Base-by-base conservation (phyloP, 1,140 invertebrate species). In the Drosophila pachea region DNA sequence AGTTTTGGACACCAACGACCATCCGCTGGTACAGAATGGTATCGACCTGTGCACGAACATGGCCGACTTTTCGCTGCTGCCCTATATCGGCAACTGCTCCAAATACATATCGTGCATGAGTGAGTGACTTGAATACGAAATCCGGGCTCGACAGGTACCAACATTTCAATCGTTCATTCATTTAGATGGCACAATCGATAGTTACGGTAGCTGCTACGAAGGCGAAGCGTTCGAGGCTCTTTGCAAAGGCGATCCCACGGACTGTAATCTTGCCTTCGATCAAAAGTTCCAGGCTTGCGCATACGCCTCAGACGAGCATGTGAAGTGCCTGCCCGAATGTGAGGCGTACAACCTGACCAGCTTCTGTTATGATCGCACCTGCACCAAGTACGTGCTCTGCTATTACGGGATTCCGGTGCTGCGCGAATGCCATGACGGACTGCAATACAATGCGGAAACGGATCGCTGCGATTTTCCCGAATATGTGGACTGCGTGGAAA, bases 391-490 rank as follows among this genome's bases (percentile, higher is more conserved):
- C 56, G 83, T 88, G 6, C 62, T 88, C 12, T 88, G 87, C 63
- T 88, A 61, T 54, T 66, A 55, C 4, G 73, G 75, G 0, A 52
- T 49, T 0, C 68, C 87, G 0, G 79, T 88, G 0, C 2, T 88
- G 4, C 70, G 72, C 0, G 40, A 74, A 42, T 88, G 87, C 49
- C n/a, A 49, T 50, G 70, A 76, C 65, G 83, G 83, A 4, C 53
- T 88, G 8, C 87, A 88, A 16, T 88, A 87, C 54, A 88, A 88
- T 50, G 42, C 68, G 3, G 35, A 71, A 5, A 88, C 77, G 7
- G 83, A 88, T 71, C 87, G 87, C 42, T 88, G 87, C 35, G 87
- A 88, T 53, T 88, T 63, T 49, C 79, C 87, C 0, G 79, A 88
- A 56, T 77, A 72, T 56, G 87, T 88, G 5, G 87, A 88, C 63